Percentiles rank a stretch among this genome's conserved stretches.
Conservation (phyloP, 2,797 vertebrate genomes). For the Typhlichthys eigenmanni region DNA sequence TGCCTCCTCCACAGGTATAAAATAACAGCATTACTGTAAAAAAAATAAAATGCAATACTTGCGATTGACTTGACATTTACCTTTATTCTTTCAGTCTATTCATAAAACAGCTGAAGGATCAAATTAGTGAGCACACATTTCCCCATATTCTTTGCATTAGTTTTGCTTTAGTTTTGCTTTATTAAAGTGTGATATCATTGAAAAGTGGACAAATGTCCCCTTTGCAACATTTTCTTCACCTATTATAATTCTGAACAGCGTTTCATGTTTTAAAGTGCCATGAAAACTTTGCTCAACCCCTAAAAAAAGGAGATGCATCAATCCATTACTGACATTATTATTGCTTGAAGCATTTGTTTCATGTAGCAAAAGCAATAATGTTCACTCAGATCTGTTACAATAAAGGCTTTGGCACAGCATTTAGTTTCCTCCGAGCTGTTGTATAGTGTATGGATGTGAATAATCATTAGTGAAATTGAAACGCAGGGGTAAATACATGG, state of each 20-base stretch:
- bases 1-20: background rate
- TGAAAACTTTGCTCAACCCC: slow-evolving; percentile 49
- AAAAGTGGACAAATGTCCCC: slow-evolving; percentile 51
- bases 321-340: slow-evolving; percentile 76
- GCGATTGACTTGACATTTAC: slow-evolving; percentile 20
- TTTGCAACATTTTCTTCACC: slow-evolving; percentile 51
- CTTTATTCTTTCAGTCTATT: slow-evolving; percentile 13
- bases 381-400: slow-evolving; percentile 71
- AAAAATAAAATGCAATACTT: slow-evolving; percentile 24
- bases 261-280: slow-evolving; percentile 52
- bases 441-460: slow-evolving; percentile 68
- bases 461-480: slow-evolving; percentile 72
- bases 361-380: slow-evolving; percentile 73
- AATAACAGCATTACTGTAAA: background rate
- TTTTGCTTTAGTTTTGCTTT: slow-evolving; percentile 46
- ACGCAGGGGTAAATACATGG: slow-evolving; percentile 68
- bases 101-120: slow-evolving; percentile 20
- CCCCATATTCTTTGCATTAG: slow-evolving; percentile 26
- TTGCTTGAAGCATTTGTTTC: slow-evolving; percentile 74
- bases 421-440: slow-evolving; percentile 66
- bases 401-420: slow-evolving; percentile 66
- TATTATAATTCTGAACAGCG: slow-evolving; percentile 1
- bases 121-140: slow-evolving; percentile 36
- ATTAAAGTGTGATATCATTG: slow-evolving; percentile 48
- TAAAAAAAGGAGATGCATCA: slow-evolving; percentile 55